Conservation (phyloP, 2,113 vertebrate species). For the Limnothrissa miodon region DNA sequence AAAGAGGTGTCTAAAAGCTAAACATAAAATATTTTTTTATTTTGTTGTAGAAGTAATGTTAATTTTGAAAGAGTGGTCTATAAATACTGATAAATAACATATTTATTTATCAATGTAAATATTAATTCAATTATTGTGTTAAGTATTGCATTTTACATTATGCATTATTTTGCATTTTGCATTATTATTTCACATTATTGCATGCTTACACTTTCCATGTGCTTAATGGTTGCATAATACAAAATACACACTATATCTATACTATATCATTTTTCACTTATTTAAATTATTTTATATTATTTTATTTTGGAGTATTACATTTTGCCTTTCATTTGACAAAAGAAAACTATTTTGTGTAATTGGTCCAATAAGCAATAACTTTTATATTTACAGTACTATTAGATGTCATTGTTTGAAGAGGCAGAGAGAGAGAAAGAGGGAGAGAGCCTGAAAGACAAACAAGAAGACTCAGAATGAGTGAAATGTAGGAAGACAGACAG, state of each 20-base stretch:
- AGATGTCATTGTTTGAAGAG: too few relatives aligned
- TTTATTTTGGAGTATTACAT: not conserved
- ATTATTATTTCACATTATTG: too few relatives aligned
- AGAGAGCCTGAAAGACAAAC: not conserved
- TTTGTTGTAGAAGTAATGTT: too few relatives aligned
- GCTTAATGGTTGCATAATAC: not conserved
- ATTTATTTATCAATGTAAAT: not conserved
- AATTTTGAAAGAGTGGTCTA: too few relatives aligned
- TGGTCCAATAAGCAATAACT: not conserved
- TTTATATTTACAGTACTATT: too few relatives aligned
- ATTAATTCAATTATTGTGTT: not conserved
- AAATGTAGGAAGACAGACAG: conserved; percentile 23
- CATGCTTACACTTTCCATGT: not conserved
- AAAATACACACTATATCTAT: not conserved
- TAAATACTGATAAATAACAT: too few relatives aligned
- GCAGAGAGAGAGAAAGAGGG: not conserved
- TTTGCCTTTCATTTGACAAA: not conserved
- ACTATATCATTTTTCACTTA: not conserved
- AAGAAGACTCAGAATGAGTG: not conserved
- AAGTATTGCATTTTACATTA: too few relatives aligned
- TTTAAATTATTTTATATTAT: not conserved
- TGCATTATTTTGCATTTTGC: too few relatives aligned
- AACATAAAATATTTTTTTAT: too few relatives aligned
- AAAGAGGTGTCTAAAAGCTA: too few relatives aligned
- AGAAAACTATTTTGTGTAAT: not conserved